phyloP scores from a whole-genome alignment of 92 coral and sea anemone species.

The Anthopleura xanthogrammica region DNA sequence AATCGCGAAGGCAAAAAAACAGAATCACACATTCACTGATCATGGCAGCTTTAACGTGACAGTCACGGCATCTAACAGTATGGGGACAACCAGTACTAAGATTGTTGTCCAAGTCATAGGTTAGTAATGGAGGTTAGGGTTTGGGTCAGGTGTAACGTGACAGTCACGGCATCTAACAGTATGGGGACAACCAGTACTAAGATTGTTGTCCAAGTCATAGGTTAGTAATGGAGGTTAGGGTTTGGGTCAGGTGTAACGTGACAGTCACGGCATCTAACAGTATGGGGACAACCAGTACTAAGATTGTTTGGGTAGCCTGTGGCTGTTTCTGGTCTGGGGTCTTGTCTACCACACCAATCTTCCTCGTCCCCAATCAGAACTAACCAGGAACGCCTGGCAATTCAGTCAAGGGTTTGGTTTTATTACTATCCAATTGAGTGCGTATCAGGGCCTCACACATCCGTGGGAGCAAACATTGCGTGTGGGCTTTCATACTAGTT shows the following conservation, averaged over 20 bases:
- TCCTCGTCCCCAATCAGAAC: too few relatives aligned
- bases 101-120: conserved; percentile 41
- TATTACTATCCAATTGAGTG: too few relatives aligned
- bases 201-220: conserved; percentile 34
- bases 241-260: conserved; percentile 19
- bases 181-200: conserved; percentile 33
- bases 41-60: conserved; percentile 56
- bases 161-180: conserved; percentile 41
- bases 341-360: too few relatives aligned
- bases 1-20: conserved; percentile 28
- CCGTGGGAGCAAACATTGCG: too few relatives aligned
- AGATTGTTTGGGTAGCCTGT: background rate
- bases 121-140: background rate
- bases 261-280: conserved; percentile 42
- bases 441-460: too few relatives aligned
- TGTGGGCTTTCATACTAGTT: too few relatives aligned
- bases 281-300: conserved; percentile 32
- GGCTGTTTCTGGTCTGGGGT: too few relatives aligned
- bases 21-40: conserved; percentile 21
- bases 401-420: too few relatives aligned
- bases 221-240: conserved; percentile 11
- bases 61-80: conserved; percentile 42
- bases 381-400: too few relatives aligned
- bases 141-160: conserved; percentile 22
- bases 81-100: conserved; percentile 30